These are phyloP conservation scores for Venturia canescens DNA, from an alignment of 1,140 invertebrate species.

Conservation along the genomic window DNA sequence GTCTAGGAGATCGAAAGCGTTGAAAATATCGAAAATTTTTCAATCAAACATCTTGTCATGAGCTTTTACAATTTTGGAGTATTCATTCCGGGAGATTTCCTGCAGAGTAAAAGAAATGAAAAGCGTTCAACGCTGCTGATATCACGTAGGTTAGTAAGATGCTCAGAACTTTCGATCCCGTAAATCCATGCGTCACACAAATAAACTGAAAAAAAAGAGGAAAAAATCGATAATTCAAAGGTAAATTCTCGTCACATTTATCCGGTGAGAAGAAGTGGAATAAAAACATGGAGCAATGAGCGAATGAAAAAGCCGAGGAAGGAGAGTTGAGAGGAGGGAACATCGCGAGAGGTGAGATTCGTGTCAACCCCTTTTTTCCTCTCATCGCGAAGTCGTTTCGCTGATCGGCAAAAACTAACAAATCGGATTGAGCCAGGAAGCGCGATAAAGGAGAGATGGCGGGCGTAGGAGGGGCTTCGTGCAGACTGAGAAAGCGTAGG, in stretches of 20 bases:
- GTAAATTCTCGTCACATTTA: conserved; percentile 17
- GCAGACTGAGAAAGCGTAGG: conserved; percentile 38
- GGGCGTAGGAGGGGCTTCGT: conserved; percentile 9
- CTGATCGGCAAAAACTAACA: not conserved
- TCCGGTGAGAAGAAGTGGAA: not conserved
- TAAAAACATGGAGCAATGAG: not conserved
- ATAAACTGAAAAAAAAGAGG: not conserved
- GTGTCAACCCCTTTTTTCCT: not conserved
- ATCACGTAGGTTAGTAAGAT: conserved; percentile 2
- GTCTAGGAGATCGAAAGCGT: not conserved
- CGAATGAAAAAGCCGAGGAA: not conserved
- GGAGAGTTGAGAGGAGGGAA: not conserved
- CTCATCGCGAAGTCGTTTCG: not conserved
- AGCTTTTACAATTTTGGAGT: not conserved
- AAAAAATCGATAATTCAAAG: conserved; percentile 4
- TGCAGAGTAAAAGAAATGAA: conserved; percentile 9
- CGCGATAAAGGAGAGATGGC: conserved; percentile 14
- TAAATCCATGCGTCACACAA: not conserved
- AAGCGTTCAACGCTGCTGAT: not conserved
- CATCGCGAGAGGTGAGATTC: not conserved
- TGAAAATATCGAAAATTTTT: not conserved
- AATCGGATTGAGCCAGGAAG: not conserved
- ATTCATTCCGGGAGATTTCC: not conserved
- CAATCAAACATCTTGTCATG: not conserved
- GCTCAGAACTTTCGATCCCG: conserved; percentile 8